Conservation (phyloP, 2,888 invertebrate genomes). For the Xylota segnis region DNA sequence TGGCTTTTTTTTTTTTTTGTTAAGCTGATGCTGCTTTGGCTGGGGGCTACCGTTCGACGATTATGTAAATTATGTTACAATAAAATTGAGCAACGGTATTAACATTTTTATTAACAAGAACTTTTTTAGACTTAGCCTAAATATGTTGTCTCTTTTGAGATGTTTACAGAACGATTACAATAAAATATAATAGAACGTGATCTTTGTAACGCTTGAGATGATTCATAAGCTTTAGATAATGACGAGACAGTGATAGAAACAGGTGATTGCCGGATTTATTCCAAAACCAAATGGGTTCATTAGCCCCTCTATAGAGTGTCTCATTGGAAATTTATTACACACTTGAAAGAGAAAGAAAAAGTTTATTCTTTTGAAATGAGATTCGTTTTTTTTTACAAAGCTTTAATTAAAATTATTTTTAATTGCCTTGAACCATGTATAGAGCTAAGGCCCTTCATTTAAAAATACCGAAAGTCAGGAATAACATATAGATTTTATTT, state of each 20-base stretch:
- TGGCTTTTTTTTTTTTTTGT: neutral
- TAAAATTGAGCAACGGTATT: constrained; percentile 7
- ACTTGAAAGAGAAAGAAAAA: neutral
- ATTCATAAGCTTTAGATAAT: neutral
- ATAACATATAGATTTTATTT: too few relatives aligned
- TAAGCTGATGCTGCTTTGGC: neutral
- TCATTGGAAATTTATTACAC: neutral
- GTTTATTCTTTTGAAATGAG: too few relatives aligned
- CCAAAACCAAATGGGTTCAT: neutral
- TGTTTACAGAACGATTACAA: neutral
- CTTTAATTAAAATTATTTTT: too few relatives aligned
- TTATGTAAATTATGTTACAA: constrained; percentile 13
- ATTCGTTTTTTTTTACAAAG: too few relatives aligned
- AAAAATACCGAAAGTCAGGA: too few relatives aligned
- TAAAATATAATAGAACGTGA: neutral
- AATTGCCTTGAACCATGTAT: too few relatives aligned
- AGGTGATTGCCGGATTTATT: neutral
- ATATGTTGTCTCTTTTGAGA: neutral
- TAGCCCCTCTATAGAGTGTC: neutral
- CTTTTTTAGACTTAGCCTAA: neutral
- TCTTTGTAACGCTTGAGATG: neutral
- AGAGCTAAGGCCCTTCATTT: too few relatives aligned
- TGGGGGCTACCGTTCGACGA: constrained; percentile 4
- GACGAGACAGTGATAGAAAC: neutral
- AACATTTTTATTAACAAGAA: constrained; percentile 12